These are phyloP conservation scores for Campoplex capitator DNA, from an alignment of 2,888 invertebrate genomes.

Conservation along the genomic window DNA sequence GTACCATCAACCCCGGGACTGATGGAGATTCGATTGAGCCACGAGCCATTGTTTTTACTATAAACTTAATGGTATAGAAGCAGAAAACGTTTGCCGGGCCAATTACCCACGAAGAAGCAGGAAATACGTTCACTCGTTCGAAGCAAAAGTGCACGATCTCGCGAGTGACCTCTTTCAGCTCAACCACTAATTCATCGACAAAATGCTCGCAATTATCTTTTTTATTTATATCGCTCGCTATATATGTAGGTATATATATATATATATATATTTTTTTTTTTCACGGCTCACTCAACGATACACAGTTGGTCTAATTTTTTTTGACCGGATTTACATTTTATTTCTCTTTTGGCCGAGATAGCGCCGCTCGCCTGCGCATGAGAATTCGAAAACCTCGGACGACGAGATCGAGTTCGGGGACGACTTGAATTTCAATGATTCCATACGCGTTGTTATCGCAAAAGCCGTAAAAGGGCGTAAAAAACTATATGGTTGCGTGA, in stretches of 20 bases:
- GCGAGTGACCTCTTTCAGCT: slow-evolving; percentile 28
- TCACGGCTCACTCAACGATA: slow-evolving; percentile 28
- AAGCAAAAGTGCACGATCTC: slow-evolving; percentile 2
- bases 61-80: neutral
- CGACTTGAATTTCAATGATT: slow-evolving; percentile 40
- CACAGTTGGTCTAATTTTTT: slow-evolving; percentile 65
- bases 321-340: slow-evolving; percentile 57
- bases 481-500: neutral
- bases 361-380: neutral
- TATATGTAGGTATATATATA: too few relatives aligned
- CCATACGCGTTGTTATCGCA: neutral
- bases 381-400: slow-evolving; percentile 46
- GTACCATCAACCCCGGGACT: neutral
- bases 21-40: neutral
- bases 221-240: too few relatives aligned
- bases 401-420: slow-evolving; percentile 18
- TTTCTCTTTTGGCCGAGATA: slow-evolving; percentile 39
- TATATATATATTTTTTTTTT: slow-evolving; percentile 1
- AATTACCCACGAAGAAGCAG: neutral
- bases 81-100: neutral
- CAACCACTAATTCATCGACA: slow-evolving; percentile 14
- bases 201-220: neutral
- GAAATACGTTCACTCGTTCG: neutral
- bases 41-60: neutral
- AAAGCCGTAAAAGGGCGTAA: too few relatives aligned